Base-by-base conservation (phyloP, 2,888 invertebrate species). In the Fissipunctia ypsillon region DNA sequence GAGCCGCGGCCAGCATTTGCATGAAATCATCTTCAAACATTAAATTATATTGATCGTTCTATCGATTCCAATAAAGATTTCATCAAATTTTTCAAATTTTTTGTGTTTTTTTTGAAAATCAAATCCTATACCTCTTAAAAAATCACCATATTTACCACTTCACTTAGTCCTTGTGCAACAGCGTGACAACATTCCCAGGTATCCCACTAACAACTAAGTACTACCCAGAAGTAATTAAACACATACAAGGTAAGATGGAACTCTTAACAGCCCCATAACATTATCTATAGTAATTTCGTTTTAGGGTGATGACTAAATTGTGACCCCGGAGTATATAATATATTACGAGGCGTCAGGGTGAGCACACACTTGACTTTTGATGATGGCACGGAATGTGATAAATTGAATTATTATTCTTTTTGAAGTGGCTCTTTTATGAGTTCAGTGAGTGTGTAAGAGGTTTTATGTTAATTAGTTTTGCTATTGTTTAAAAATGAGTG, bases 261-360 rank as follows among this genome's bases (percentile, higher is more conserved):
- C 59, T 61, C 54, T 73, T 77, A 78, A 84, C 61, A 65, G 41
- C 35, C 38, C 45, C 63, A 78, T 84, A 79, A 86, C 84, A 56
- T 76, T 72, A 66, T 59, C 66, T 70, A 75, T 84, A 73, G 77
- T 79, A 77, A 85, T 86, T 86, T 77, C 31, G 68, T 84, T 86
- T 85, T 61, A 84, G 73, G 60, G 65, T 86, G 84, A 85, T 85
- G 81, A 84, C 79, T 79, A 77, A 71, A 86, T 84, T 86, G 80
- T 85, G 64, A 60, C 64, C 64, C 76, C 61, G 61, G 54, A 54
- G 54, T 81, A 73, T 85, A 78, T 76, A 54, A 50, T 81, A 72
- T 85, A 78, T 76, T 69, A 66, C 60, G 45, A 67, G 45, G 66
- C 72, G 64, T 68, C 52, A 69, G 72, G 76, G 75, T 72, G 73